phyloP scores from a whole-genome alignment of 1,140 invertebrate genomes.

The Platyscapa corneri region DNA sequence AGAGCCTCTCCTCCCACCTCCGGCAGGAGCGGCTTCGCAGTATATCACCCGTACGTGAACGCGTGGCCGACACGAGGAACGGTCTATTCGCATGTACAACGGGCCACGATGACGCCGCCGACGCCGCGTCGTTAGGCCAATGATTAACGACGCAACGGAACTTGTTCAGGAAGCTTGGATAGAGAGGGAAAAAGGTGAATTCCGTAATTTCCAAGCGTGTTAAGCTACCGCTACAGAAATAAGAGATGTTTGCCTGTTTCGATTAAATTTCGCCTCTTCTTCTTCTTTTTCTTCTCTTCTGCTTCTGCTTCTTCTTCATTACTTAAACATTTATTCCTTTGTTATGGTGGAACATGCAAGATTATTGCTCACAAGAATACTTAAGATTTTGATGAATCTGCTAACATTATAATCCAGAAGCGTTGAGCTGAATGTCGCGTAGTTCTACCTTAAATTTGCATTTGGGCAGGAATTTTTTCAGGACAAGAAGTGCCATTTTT shows the following conservation, averaged over 20 bases:
- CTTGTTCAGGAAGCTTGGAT: constrained; percentile 5
- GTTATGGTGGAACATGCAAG: not conserved
- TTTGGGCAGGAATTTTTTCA: not conserved
- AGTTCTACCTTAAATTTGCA: not conserved
- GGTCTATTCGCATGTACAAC: constrained; percentile 29
- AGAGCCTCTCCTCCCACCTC: not conserved
- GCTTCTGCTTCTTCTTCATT: not conserved
- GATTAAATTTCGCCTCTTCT: not conserved
- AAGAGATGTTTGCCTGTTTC: not conserved
- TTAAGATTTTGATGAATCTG: not conserved
- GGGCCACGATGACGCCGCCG: constrained; percentile 49
- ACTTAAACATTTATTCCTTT: not conserved
- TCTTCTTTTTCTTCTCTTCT: too few species aligned
- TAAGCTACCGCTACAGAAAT: constrained; percentile 2
- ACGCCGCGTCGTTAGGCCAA: constrained; percentile 57
- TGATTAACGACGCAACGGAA: constrained; percentile 61
- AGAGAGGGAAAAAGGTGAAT: not conserved
- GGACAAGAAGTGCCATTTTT: not conserved
- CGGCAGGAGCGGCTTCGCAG: constrained; percentile 25
- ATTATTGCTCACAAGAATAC: not conserved
- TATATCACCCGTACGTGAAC: not conserved
- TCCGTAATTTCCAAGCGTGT: not conserved
- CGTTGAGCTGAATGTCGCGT: not conserved
- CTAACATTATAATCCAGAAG: not conserved
- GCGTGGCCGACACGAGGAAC: not conserved